These are phyloP conservation scores for Lethrus apterus DNA, from an alignment of 1,140 invertebrate genomes.

Conservation along the genomic window DNA sequence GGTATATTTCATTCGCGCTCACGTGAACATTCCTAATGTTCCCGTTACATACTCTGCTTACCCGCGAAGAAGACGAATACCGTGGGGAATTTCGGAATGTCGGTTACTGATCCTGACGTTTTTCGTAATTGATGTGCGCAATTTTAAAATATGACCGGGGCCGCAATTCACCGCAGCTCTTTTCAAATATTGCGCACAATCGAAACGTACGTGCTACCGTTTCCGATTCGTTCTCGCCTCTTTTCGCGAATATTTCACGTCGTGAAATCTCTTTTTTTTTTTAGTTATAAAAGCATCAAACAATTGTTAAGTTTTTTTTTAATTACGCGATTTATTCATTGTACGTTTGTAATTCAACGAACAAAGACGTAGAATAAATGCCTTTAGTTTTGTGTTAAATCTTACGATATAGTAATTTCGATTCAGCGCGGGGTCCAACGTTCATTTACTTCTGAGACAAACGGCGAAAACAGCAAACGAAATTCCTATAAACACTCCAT, in stretches of 20 bases:
- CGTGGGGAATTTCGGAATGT: constrained; percentile 6
- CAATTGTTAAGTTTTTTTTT: no score
- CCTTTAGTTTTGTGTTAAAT: no score
- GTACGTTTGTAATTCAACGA: no score
- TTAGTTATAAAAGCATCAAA: no score
- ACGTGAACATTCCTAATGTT: constrained; percentile 14
- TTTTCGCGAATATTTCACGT: neutral
- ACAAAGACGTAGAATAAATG: no score
- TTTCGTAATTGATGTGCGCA: constrained; percentile 11
- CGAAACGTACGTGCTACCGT: constrained; percentile 9
- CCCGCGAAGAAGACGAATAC: constrained; percentile 6
- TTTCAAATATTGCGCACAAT: neutral
- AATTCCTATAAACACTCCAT: no score
- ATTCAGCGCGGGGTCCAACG: no score
- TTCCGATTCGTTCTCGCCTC: constrained; percentile 1
- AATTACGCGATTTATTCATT: no score
- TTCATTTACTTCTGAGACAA: no score
- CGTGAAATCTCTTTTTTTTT: no score
- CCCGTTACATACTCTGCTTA: constrained; percentile 10
- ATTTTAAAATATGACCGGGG: constrained; percentile 11
- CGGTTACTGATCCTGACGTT: constrained; percentile 9
- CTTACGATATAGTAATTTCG: no score
- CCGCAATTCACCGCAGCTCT: constrained; percentile 1
- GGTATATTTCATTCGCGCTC: constrained; percentile 12
- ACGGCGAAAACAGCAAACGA: no score